A percentile compares a stretch with the other conserved stretches of the same genome.
These are phyloP conservation scores for Drosophila bocki DNA, from an alignment of 1,140 invertebrate species.

Conservation along the genomic window DNA sequence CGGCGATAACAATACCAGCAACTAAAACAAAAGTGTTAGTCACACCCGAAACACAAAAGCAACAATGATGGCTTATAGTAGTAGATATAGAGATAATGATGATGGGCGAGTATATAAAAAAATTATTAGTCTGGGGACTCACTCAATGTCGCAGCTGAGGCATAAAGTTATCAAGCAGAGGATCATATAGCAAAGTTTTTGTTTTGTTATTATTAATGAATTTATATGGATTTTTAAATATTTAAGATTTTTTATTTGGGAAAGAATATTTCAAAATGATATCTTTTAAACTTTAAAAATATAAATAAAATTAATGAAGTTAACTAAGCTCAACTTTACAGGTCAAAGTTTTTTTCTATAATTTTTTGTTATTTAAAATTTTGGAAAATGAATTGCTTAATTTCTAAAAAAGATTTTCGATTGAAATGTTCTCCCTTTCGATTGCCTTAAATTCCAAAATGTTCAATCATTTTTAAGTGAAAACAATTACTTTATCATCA, in stretches of 20 bases:
- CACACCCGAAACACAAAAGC: slow-evolving; percentile 34
- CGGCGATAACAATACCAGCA: slow-evolving; percentile 51
- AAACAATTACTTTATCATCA: not conserved
- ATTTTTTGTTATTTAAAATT: no score
- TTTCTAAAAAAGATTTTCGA: no score
- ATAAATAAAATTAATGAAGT: not conserved
- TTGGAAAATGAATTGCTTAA: no score
- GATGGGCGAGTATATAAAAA: slow-evolving; percentile 21
- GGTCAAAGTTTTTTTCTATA: no score
- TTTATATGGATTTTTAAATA: not conserved
- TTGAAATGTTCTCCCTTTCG: not conserved
- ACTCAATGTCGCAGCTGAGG: slow-evolving; percentile 28
- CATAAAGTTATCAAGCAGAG: slow-evolving; percentile 20
- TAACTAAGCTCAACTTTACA: no score
- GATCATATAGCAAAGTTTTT: slow-evolving; percentile 10
- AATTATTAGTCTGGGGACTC: slow-evolving; percentile 37
- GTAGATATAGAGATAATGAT: slow-evolving; percentile 25
- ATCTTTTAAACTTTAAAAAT: not conserved
- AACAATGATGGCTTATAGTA: slow-evolving; percentile 17
- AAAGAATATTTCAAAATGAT: not conserved
- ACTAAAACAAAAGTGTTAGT: slow-evolving; percentile 45
- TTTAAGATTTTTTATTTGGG: not conserved
- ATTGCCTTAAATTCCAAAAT: not conserved
- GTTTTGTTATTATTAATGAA: slow-evolving; percentile 3
- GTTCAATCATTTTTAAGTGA: not conserved